Base-by-base conservation (phyloP, 2,888 invertebrate species). In the Ennomos fuscantarius region DNA sequence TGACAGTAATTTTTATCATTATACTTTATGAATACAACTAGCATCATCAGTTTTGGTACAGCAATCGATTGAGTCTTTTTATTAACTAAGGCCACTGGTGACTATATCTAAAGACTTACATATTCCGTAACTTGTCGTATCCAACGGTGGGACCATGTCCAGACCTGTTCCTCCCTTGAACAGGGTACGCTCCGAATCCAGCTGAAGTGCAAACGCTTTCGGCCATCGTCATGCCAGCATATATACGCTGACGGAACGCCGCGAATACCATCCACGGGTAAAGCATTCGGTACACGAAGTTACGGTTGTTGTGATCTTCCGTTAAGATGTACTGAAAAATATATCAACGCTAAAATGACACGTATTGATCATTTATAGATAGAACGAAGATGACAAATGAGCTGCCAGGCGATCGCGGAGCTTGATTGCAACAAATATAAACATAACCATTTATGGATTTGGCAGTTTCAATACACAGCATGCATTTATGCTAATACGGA, bases 191-290 rank as follows among this genome's bases (percentile, higher is more conserved):
- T 1, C 99, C 99, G 10, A 99, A 90, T 0, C 98, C 98, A 1
- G 97, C 96, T 83, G 96, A 95, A 11, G 97, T 97, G 77, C 98
- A 98, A n/a, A 97, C 97, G 81, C 97, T 96, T 86, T 99, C 99
- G 0, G 98, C 96, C 51, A 99, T 82, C 0, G 96, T 94, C 93
- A 99, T 95, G 0, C 98, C 99, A 10, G 95, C 94, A 81, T 98
- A 99, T 66, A 99, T 96, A 49, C 99, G 94, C 89, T 96, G 95
- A 8, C 98, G 95, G 86, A 99, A 99, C 53, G 95, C 95, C 45
- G 96, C 94, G 82, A 99, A 99, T 58, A 96, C 93, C 0, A 97
- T 96, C 92, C 96, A 96, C 65, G 97, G 96, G 82, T 97, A 99
- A 87, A 96, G 93, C 65, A 98, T 92, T 49, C 97, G 94, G 81